Conservation (phyloP, 2,113 vertebrate species). For the Euleptes europaea region DNA sequence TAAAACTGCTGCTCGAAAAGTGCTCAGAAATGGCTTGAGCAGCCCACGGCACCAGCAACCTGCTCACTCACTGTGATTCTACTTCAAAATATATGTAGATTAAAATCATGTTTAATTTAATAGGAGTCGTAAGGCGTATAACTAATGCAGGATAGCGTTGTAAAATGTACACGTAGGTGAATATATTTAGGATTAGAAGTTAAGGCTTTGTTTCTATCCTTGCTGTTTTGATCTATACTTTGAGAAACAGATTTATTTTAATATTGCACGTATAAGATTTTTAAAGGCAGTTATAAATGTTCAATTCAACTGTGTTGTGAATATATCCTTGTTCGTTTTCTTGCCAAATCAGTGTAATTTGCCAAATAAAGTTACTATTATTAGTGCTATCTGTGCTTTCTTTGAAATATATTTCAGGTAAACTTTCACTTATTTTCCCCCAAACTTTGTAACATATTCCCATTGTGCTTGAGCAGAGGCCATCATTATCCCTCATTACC, state of each 20-base stretch:
- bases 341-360: slow-evolving; percentile 50
- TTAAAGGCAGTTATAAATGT: slow-evolving; percentile 10
- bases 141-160: not conserved
- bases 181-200: slow-evolving; percentile 32
- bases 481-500: not conserved
- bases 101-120: slow-evolving; percentile 6
- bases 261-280: slow-evolving; percentile 54
- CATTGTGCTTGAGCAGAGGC: not conserved
- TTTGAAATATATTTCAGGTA: not conserved
- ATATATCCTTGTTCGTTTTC: slow-evolving; percentile 36
- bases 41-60: slow-evolving; percentile 58
- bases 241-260: slow-evolving; percentile 44
- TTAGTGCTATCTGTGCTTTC: not conserved
- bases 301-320: not conserved
- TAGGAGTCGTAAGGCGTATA: not conserved
- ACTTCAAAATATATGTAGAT: slow-evolving; percentile 40
- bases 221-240: slow-evolving; percentile 42
- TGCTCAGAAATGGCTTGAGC: slow-evolving; percentile 40
- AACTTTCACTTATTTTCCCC: not conserved
- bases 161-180: slow-evolving; percentile 20
- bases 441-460: not conserved
- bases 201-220: slow-evolving; percentile 37
- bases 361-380: slow-evolving; percentile 8
- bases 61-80: slow-evolving; percentile 30
- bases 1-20: slow-evolving; percentile 28